These are phyloP conservation scores for Scomberomorus guttatus DNA, from an alignment of 2,797 vertebrate species.

Conservation along the genomic window DNA sequence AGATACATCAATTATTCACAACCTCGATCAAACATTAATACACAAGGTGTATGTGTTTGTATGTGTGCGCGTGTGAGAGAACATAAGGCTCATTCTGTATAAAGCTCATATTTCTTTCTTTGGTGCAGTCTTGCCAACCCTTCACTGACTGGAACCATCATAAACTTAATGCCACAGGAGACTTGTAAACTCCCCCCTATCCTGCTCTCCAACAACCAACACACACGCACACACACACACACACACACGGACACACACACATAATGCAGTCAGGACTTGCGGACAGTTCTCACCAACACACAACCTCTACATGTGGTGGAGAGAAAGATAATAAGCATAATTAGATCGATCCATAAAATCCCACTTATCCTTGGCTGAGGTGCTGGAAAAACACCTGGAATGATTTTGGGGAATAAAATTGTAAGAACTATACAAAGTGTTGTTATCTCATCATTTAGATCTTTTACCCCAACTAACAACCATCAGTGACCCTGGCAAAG, in stretches of 20 bases:
- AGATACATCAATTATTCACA: constrained; percentile 80
- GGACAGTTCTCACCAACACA: constrained; percentile 43
- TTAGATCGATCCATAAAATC: constrained; percentile 38
- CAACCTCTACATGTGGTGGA: constrained; percentile 4
- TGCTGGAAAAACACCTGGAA: constrained; percentile 46
- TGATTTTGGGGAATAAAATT: constrained; percentile 9
- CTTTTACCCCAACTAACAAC: neutral
- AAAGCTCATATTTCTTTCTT: constrained; percentile 70
- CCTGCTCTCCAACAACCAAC: constrained; percentile 49
- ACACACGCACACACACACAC: constrained; percentile 22
- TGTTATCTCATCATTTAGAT: neutral
- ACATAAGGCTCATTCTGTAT: constrained; percentile 60
- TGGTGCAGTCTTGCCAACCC: constrained; percentile 70
- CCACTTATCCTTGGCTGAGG: constrained; percentile 22
- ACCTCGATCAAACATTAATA: constrained; percentile 75
- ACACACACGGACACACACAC: constrained; percentile 32
- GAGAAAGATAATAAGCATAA: constrained; percentile 30
- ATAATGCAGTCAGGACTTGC: constrained; percentile 45
- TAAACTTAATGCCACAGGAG: constrained; percentile 77
- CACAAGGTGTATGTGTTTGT: constrained; percentile 42
- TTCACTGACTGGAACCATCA: constrained; percentile 76
- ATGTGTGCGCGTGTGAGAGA: constrained; percentile 32
- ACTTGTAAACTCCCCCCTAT: constrained; percentile 70
- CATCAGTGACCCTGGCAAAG: neutral
- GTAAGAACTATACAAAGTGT: constrained; percentile 2